Percentiles rank a stretch among this genome's conserved stretches.
Conservation (phyloP, 2,888 invertebrate genomes). For the Pachymerium ferrugineum region DNA sequence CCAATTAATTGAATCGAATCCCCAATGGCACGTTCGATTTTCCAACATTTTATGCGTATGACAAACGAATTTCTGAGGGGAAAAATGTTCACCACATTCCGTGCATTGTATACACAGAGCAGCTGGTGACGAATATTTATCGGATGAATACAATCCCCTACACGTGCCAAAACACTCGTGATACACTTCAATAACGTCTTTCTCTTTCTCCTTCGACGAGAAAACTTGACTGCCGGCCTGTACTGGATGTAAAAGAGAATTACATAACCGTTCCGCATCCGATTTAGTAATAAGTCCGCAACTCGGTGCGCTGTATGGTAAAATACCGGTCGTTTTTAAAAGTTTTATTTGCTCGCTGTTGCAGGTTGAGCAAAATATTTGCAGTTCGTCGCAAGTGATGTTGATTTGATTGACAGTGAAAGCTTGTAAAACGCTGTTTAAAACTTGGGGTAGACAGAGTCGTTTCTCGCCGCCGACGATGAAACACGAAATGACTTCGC, state of each 20-base stretch:
- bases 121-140: slow-evolving; percentile 65
- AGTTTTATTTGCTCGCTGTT: slow-evolving; percentile 88
- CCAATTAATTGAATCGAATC: slow-evolving; percentile 96
- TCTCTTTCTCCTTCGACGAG: background rate
- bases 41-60: slow-evolving; percentile 67
- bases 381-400: slow-evolving; percentile 82
- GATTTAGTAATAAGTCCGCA: slow-evolving; percentile 97
- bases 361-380: slow-evolving; percentile 91
- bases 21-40: slow-evolving; percentile 97
- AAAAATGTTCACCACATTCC: slow-evolving; percentile 63
- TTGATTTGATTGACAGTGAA: slow-evolving; percentile 86
- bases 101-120: slow-evolving; percentile 80
- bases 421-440: slow-evolving; percentile 81
- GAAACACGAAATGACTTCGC: slow-evolving; percentile 90
- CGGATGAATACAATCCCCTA: slow-evolving; percentile 78
- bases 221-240: background rate
- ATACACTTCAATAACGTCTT: slow-evolving; percentile 60
- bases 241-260: slow-evolving; percentile 73
- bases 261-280: slow-evolving; percentile 92
- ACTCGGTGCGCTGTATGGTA: slow-evolving; percentile 78
- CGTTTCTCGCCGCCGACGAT: slow-evolving; percentile 92
- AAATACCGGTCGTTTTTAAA: slow-evolving; percentile 75
- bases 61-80: slow-evolving; percentile 86
- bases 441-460: slow-evolving; percentile 89
- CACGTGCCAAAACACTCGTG: slow-evolving; percentile 97